phyloP scores from a whole-genome alignment of 2,113 vertebrate species.

The Ciconia boyciana region DNA sequence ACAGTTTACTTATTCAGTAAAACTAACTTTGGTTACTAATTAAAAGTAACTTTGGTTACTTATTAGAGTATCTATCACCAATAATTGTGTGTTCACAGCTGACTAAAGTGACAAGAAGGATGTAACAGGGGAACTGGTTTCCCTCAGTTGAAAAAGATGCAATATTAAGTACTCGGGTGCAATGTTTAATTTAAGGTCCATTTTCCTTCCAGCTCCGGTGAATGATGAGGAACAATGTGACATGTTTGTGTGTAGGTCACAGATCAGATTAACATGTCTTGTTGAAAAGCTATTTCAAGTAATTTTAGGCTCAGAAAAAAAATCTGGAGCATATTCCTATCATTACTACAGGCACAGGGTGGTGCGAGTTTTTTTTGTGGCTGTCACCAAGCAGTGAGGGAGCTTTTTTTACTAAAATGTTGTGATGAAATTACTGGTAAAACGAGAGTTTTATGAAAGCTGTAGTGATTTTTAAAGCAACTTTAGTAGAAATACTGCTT shows the following conservation, averaged over 20 bases:
- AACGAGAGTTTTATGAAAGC: not conserved
- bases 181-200: not conserved
- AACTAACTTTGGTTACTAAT: not conserved
- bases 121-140: not conserved
- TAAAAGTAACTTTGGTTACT: not conserved
- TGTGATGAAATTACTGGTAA: not conserved
- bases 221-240: not conserved
- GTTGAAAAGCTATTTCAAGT: not conserved
- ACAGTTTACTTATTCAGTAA: not conserved
- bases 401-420: not conserved
- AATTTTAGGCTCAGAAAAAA: not conserved
- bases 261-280: not conserved
- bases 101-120: not conserved
- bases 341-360: no score
- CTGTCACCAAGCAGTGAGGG: not conserved
- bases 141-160: not conserved
- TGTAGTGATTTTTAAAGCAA: not conserved
- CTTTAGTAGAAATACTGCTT: not conserved
- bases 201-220: not conserved
- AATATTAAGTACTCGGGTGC: not conserved
- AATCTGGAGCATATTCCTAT: not conserved
- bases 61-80: not conserved
- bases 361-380: not conserved
- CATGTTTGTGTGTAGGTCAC: not conserved
- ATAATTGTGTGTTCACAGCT: not conserved